phyloP scores from a whole-genome alignment of 2,888 invertebrate genomes.

The Ganaspis brasiliensis region DNA sequence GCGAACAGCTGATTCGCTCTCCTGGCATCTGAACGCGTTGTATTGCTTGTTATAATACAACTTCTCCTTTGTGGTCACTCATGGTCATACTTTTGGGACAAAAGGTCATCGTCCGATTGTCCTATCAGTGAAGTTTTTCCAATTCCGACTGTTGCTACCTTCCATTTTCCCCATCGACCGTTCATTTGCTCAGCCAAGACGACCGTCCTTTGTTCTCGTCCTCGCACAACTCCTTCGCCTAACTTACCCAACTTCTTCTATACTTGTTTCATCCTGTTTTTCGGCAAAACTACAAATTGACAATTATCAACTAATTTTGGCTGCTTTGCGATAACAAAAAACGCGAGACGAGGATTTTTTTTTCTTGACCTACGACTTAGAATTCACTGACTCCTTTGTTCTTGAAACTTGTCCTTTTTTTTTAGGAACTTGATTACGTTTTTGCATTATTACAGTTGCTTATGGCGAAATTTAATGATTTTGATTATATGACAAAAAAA shows the following conservation, averaged over 20 bases:
- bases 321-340: too few relatives aligned
- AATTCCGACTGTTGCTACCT: constrained; percentile 45
- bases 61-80: neutral
- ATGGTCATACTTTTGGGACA: constrained; percentile 16
- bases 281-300: too few relatives aligned
- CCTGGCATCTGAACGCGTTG: constrained; percentile 52
- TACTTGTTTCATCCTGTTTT: constrained; percentile 31
- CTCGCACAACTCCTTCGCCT: constrained; percentile 55
- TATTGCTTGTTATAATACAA: constrained; percentile 42
- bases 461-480: too few relatives aligned
- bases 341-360: neutral
- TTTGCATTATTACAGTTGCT: too few relatives aligned
- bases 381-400: constrained; percentile 29
- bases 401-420: neutral
- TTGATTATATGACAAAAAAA: too few relatives aligned
- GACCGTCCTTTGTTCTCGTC: constrained; percentile 64
- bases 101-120: constrained; percentile 8
- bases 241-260: constrained; percentile 42
- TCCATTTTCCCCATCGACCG: constrained; percentile 70
- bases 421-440: too few relatives aligned
- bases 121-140: neutral
- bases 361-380: too few relatives aligned
- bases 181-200: constrained; percentile 66
- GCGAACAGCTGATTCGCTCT: constrained; percentile 78
- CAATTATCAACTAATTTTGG: too few relatives aligned